Percentiles rank a stretch among this genome's conserved stretches.
Conservation (phyloP, 2,113 vertebrate species). For the Halichoeres trimaculatus region DNA sequence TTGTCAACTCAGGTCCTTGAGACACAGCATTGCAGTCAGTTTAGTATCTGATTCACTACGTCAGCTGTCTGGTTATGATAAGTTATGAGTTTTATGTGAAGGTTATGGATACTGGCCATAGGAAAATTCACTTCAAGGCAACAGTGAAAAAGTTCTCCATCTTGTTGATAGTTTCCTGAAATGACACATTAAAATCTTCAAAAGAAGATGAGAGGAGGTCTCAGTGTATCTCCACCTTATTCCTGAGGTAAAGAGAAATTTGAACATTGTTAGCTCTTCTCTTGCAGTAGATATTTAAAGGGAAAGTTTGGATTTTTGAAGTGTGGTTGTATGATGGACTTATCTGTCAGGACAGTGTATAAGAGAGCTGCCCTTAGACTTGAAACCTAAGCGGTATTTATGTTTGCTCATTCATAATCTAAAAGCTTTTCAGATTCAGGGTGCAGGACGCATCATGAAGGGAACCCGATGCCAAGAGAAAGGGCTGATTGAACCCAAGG, state of each 20-base stretch:
- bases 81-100: slow-evolving; percentile 20
- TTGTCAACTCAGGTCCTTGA: slow-evolving; percentile 73
- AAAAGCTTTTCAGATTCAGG: too few species aligned
- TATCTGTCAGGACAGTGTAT: neutral
- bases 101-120: slow-evolving; percentile 18
- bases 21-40: slow-evolving; percentile 50
- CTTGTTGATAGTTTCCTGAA: slow-evolving; percentile 8
- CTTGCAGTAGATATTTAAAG: slow-evolving; percentile 6
- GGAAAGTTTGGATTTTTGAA: neutral
- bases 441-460: too few species aligned
- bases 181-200: neutral
- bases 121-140: slow-evolving; percentile 29
- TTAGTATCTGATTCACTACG: slow-evolving; percentile 25
- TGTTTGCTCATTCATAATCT: too few species aligned
- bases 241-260: slow-evolving; percentile 12
- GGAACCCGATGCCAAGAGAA: too few species aligned
- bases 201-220: neutral
- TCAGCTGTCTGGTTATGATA: slow-evolving; percentile 25
- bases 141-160: slow-evolving; percentile 44
- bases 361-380: too few species aligned
- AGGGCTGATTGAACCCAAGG: too few species aligned
- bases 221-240: slow-evolving; percentile 9
- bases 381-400: too few species aligned
- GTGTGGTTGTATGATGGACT: neutral
- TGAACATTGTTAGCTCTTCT: neutral